Base-by-base conservation (phyloP, 92 coral and sea anemone species). In the Bergia sp. region DNA sequence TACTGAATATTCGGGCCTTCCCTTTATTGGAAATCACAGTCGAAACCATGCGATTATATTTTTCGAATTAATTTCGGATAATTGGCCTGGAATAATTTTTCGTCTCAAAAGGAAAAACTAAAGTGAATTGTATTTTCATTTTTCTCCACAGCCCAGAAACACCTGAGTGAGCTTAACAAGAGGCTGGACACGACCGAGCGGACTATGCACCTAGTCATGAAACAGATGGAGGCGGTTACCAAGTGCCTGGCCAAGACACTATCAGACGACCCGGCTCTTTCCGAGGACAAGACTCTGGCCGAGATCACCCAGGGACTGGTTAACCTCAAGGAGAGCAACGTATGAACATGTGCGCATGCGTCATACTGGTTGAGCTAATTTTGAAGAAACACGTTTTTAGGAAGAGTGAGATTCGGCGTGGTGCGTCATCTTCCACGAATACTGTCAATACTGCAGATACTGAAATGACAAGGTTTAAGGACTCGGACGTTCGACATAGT, bases 221-320 rank as follows among this genome's bases (percentile, higher is more conserved):
- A 97, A 79, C 99, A 97, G 86, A 97, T 97, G 99, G 99, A 97
- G 75, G 99, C 99, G 76, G 99, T 97, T 12, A 97, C 99, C 21
- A 97, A 97, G 91, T 97, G 99, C 80, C 91, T 97, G 84, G 99
- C 99, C 41, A 94, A 95, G 87, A 97, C 98, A 12, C 85, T 97
- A 29, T 98, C 98, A 16, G 98, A 94, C 37, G 99, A 97, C 84
- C 97, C 99, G 65, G 94, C 94, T 15, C 94, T 94, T 89, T 89
- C 93, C 81, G 99, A 94, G 18, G 99, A 97, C 91, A 93, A 91
- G 86, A 90, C 98, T 36, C 87, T 95, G 89, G 92, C 96, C 23
- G 98, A 97, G 86, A 96, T 96, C 64, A 97, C 96, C 61, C 93
- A 96, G 81, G 99, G 99, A 73, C 91, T 97, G 15, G 94, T 91